These are phyloP conservation scores for Aspidoscelis tigris DNA, from an alignment of 2,113 vertebrate species.

Conservation along the genomic window DNA sequence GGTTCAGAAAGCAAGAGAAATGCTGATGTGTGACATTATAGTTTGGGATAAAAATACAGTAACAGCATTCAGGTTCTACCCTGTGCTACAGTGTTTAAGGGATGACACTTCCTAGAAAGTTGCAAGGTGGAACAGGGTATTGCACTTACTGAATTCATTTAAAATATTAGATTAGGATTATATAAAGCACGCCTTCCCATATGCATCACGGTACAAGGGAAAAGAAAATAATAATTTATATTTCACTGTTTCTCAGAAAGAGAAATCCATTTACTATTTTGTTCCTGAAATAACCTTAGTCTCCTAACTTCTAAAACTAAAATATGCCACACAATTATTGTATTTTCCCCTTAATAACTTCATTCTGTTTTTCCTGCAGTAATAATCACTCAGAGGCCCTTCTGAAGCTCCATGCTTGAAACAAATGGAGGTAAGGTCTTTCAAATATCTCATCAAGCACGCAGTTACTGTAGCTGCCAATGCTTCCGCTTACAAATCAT, in stretches of 20 bases:
- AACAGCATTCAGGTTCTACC: neutral
- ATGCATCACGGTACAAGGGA: neutral
- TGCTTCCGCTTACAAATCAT: no score
- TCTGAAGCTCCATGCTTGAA: neutral
- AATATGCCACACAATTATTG: neutral
- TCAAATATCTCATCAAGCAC: neutral
- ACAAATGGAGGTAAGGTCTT: neutral
- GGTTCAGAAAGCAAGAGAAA: neutral
- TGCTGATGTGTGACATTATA: neutral
- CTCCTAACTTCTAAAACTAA: neutral
- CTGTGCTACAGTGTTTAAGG: neutral
- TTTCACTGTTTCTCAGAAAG: conserved; percentile 1
- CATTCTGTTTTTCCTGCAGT: neutral
- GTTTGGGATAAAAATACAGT: neutral
- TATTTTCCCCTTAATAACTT: neutral
- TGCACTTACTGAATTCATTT: neutral
- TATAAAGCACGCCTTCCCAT: neutral
- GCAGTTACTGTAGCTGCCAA: no score
- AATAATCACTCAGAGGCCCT: neutral
- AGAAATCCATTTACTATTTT: neutral
- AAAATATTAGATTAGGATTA: neutral
- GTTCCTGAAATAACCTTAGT: neutral
- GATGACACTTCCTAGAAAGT: neutral
- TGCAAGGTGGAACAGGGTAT: neutral
- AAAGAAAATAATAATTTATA: no score